Conservation (phyloP, 37 sponge, comb jelly and placozoan genomes). For the Aphrocallistes beatrix region DNA sequence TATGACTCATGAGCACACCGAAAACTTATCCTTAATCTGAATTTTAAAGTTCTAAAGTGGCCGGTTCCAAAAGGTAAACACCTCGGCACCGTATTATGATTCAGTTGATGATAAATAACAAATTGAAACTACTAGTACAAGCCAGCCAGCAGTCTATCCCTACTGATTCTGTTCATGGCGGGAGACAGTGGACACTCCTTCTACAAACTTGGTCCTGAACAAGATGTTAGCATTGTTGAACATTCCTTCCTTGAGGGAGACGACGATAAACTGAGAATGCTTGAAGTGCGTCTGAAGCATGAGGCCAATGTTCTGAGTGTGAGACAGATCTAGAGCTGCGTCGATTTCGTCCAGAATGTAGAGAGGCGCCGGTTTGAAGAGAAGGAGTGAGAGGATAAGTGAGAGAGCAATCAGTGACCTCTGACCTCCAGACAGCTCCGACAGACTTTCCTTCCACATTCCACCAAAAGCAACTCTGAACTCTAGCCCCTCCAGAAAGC, state of each 20-base stretch:
- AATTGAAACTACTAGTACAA: too few species aligned
- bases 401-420: conserved; percentile 94
- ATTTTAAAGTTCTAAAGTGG: too few species aligned
- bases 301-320: conserved; percentile 98
- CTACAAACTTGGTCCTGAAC: conserved; percentile 96
- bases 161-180: conserved; percentile 27
- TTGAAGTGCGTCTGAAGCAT: conserved; percentile 89
- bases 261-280: conserved; percentile 93
- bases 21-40: too few species aligned
- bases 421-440: conserved; percentile 93
- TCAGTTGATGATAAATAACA: too few species aligned
- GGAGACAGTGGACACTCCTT: conserved; percentile 89
- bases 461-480: conserved; percentile 90
- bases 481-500: conserved; percentile 87
- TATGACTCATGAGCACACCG: too few species aligned
- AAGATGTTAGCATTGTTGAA: conserved; percentile 97
- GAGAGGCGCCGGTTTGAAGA: conserved; percentile 99
- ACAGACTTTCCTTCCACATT: conserved; percentile 92
- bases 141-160: not conserved
- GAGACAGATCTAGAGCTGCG: conserved; percentile 94
- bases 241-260: conserved; percentile 98
- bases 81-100: too few species aligned
- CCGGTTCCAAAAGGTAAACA: too few species aligned
- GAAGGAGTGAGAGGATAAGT: conserved; percentile 87
- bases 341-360: conserved; percentile 98